Evolutionary conservation across 2,888 invertebrate genomes (phyloP).

Genomic region (Caenorhabditis sinica): DNA sequence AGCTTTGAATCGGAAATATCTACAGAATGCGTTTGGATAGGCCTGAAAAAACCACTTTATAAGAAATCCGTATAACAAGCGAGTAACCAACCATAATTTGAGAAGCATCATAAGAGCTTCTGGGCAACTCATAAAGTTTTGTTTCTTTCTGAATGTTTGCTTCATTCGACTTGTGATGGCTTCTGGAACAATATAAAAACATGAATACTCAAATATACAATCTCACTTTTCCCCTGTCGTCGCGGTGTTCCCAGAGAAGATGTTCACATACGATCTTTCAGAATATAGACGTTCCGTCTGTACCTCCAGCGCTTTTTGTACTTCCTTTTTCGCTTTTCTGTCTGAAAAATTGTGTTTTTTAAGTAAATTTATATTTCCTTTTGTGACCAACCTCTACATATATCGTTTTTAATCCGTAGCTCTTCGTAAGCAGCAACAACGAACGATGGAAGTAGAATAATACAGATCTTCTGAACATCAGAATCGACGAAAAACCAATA

Average conservation of each 20-base stretch:
- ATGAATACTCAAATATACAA: neutral
- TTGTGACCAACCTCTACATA: neutral
- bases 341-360: constrained; percentile 4
- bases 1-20: neutral
- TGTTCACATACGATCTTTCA: neutral
- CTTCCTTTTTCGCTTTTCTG: neutral
- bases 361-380: neutral
- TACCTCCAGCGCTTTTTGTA: neutral
- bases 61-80: neutral
- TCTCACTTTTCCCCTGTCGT: neutral
- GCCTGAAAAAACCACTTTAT: neutral
- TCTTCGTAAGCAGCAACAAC: constrained; percentile 19
- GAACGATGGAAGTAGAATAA: constrained; percentile 13
- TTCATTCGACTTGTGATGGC: neutral
- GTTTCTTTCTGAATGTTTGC: neutral
- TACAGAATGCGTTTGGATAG: constrained; percentile 1
- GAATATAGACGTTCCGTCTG: neutral
- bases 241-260: neutral
- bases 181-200: neutral
- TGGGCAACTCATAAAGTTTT: neutral
- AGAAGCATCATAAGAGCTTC: constrained; percentile 13
- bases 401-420: neutral
- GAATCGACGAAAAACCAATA: constrained; percentile 45
- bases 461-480: neutral
- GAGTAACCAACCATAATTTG: neutral